Base-by-base conservation (phyloP, 1,140 invertebrate genomes). In the Sitophilus oryzae region DNA sequence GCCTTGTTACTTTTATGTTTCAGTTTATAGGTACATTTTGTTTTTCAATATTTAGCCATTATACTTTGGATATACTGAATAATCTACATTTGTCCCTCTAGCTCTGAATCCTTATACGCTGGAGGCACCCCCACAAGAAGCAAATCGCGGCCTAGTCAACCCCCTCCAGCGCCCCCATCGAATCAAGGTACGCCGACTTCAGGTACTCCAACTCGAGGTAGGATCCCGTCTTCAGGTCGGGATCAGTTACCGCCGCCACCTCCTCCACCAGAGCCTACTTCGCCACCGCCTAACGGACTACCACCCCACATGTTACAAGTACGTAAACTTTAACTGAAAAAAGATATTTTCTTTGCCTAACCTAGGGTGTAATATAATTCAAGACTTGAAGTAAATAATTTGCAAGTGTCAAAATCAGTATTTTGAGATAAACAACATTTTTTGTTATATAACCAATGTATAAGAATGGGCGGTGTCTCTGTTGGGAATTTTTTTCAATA, bases 181-280 rank as follows among this genome's bases (percentile, higher is more conserved):
- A 83, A 79, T 64, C 83, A 82, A 60, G 81, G 80, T 18, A 86
- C 84, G 14, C 83, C 84, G 5, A 83, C 81, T n/a, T 75, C 82
- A 48, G 82, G 84, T 41, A 85, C 83, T 15, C 84, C 84, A 25
- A 86, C 84, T 15, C 75, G 83, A 52, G 79, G 80, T 54, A 77
- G 80, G 62, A 83, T 79, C 59, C 79, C 83, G 74, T 82, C 80
- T 43, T 76, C 80, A 15, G 80, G 79, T 52, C 76, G 86, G 50
- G 86, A 89, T 59, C 82, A 81, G 34, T 41, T 56, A 62, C 91
- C 91, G 22, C 91, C 91, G n/a, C 91, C 91, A 2, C 91, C 91
- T 37, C 90, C 90, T 18, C 89, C 89, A 43, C 86, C 86, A 8
- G 78, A 75, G 41, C 72, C 74, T n/a, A 71, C 74, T 56, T 75